Evolutionary conservation across 2,888 invertebrate genomes (phyloP), one percentile per base, ranked within the genome.

Genomic region (Drosophila borborema): DNA sequence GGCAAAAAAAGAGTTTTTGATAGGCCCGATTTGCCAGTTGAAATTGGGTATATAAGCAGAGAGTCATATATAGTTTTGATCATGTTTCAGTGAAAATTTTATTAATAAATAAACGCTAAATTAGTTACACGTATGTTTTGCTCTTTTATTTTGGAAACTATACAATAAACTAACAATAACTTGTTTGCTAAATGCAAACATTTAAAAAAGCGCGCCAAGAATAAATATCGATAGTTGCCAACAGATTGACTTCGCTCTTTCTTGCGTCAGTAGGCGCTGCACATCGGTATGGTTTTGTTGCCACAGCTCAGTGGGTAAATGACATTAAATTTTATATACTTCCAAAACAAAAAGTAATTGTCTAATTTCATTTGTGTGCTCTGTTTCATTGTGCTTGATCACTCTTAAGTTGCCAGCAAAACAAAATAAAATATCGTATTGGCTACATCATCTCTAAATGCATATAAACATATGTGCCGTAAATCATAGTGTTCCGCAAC

Each of bases 11-110:
- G 3, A 28, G 28, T 31, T 74, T 86, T 72, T 67, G 65, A 68
- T 77, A 83, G 77, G 62, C 68, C 60, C 76, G 71, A 59, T 63
- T 85, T 85, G 62, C 58, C 58, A 75, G 61, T 56, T 62, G 58
- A 64, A 70, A 73, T 77, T 63, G 77, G 73, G 43, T 63, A n/a
- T 4, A 67, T 51, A 65, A 65, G 61, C 43, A 68, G 67, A 67
- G 68, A 66, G 41, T 55, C 61, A 56, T 34, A 73, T 48, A 68
- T 67, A 72, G 66, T 84, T 82, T 78, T 64, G 58, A 74, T 60
- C 64, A 72, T 71, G 75, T 80, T 87, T 85, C 90, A 72, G 66
- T 76, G 65, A 78, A 80, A 75, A 69, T 89, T 85, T 87, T 77
- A 85, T 74, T 70, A 53, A 67, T 67, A 67, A 85, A 85, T 87